Evolutionary conservation across 2,888 invertebrate species (phyloP).

Genomic region (Keiferia lycopersicella): DNA sequence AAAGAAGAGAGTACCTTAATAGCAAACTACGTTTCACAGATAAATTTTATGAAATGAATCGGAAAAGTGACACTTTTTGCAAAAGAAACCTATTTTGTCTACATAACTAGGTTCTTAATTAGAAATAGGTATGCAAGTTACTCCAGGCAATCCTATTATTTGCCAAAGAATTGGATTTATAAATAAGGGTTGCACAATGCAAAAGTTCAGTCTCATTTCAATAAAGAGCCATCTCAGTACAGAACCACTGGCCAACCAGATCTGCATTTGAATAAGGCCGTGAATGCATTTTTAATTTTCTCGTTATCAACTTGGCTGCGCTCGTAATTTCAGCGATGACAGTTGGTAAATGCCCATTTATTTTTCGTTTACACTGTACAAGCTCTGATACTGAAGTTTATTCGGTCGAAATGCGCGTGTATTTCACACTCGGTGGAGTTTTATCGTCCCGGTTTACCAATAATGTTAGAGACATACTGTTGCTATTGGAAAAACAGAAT

Average conservation of each 20-base stretch:
- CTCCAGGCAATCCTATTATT: too few species aligned
- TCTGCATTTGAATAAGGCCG: constrained; percentile 29
- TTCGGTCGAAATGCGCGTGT: constrained; percentile 2
- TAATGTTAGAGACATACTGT: too few species aligned
- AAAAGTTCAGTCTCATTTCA: background rate
- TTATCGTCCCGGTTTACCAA: background rate
- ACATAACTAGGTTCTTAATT: too few species aligned
- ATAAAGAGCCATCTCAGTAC: background rate
- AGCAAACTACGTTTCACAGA: too few species aligned
- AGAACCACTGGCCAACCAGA: background rate
- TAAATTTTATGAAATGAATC: too few species aligned
- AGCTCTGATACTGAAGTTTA: constrained; percentile 15
- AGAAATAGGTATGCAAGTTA: too few species aligned
- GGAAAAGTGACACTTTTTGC: too few species aligned
- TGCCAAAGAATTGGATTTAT: constrained; percentile 1
- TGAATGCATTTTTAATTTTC: constrained; percentile 59
- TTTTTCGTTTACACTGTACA: constrained; percentile 19
- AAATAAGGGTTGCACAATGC: background rate
- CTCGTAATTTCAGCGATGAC: constrained; percentile 44
- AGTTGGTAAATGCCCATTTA: constrained; percentile 34
- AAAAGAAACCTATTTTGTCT: too few species aligned
- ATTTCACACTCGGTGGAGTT: background rate
- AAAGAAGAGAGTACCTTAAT: too few species aligned
- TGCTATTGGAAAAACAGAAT: too few species aligned
- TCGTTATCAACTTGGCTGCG: constrained; percentile 48